A percentile compares a stretch with the other conserved stretches of the same genome.
Conservation (phyloP, 1,140 invertebrate species). For the Scaptomyza hsui region DNA sequence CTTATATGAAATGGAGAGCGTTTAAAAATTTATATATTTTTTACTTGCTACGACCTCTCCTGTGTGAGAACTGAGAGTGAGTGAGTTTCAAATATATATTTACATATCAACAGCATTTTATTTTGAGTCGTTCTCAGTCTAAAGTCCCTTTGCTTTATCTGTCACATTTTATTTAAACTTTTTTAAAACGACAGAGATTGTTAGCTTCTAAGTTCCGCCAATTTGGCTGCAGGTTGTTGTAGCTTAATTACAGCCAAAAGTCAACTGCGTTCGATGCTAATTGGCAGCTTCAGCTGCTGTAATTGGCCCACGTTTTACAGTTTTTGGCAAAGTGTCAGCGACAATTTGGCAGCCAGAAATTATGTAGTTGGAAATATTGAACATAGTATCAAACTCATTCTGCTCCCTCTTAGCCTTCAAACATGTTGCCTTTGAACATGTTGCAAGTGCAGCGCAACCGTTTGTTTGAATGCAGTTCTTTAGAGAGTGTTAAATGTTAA, state of each 20-base stretch:
- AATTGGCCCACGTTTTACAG: conserved; percentile 47
- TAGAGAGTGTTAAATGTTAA: too few species aligned
- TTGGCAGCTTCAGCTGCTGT: conserved; percentile 17
- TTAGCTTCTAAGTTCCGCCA: not conserved
- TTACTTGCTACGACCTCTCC: too few species aligned
- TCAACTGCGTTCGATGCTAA: conserved; percentile 31
- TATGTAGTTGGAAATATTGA: conserved; percentile 16
- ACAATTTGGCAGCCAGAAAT: conserved; percentile 50
- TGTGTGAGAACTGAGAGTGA: too few species aligned
- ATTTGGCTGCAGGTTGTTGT: conserved; percentile 33
- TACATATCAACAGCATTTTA: too few species aligned
- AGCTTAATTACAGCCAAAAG: conserved; percentile 45
- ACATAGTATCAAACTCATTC: not conserved
- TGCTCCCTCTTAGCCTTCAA: conserved; percentile 10
- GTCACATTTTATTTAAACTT: not conserved
- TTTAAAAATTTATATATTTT: too few species aligned
- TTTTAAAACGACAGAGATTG: too few species aligned
- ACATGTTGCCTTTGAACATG: conserved; percentile 55
- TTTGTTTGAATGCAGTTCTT: not conserved
- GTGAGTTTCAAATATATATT: too few species aligned
- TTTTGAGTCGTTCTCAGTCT: too few species aligned
- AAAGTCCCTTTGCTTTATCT: not conserved
- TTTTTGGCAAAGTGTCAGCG: conserved; percentile 53
- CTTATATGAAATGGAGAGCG: too few species aligned
- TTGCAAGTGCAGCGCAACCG: conserved; percentile 37